A percentile compares a stretch with the other conserved stretches of the same genome.
Conservation (phyloP, 2,113 vertebrate species). For the Strix aluco region DNA sequence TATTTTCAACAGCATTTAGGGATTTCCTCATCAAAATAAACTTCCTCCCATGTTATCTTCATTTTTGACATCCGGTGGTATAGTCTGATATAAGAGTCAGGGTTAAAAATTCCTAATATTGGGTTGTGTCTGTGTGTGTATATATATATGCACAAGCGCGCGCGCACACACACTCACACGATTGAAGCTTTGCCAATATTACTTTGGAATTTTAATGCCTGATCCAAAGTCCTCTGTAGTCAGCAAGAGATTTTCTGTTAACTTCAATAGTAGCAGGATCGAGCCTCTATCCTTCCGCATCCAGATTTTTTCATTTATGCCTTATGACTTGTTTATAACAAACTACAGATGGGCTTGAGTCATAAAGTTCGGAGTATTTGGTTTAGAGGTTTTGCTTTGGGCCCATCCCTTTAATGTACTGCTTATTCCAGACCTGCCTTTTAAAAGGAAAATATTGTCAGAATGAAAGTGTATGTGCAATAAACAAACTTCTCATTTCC, state of each 20-base stretch:
- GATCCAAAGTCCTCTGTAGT: slow-evolving; percentile 56
- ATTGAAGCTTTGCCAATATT: slow-evolving; percentile 63
- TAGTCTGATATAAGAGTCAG: background rate
- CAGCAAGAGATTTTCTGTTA: slow-evolving; percentile 60
- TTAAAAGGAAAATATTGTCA: slow-evolving; percentile 56
- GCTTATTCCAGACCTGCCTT: slow-evolving; percentile 50
- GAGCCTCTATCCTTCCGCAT: slow-evolving; percentile 47
- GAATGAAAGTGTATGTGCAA: slow-evolving; percentile 54
- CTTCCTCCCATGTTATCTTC: slow-evolving; percentile 76
- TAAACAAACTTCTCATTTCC: slow-evolving; percentile 63
- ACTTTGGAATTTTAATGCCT: slow-evolving; percentile 60
- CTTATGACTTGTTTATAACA: slow-evolving; percentile 70
- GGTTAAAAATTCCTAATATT: background rate
- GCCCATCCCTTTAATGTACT: slow-evolving; percentile 60
- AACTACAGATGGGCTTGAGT: slow-evolving; percentile 67
- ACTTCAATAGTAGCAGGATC: slow-evolving; percentile 51
- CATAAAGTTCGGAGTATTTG: slow-evolving; percentile 53
- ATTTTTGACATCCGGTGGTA: slow-evolving; percentile 65
- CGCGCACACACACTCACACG: background rate
- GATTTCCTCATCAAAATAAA: slow-evolving; percentile 84
- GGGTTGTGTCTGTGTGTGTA: background rate
- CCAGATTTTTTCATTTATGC: slow-evolving; percentile 73
- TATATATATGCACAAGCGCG: background rate
- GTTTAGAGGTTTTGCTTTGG: slow-evolving; percentile 54
- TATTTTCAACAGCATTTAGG: slow-evolving; percentile 78